Base-by-base conservation (phyloP, 1,140 invertebrate species). In the Drosophila ananassae region DNA sequence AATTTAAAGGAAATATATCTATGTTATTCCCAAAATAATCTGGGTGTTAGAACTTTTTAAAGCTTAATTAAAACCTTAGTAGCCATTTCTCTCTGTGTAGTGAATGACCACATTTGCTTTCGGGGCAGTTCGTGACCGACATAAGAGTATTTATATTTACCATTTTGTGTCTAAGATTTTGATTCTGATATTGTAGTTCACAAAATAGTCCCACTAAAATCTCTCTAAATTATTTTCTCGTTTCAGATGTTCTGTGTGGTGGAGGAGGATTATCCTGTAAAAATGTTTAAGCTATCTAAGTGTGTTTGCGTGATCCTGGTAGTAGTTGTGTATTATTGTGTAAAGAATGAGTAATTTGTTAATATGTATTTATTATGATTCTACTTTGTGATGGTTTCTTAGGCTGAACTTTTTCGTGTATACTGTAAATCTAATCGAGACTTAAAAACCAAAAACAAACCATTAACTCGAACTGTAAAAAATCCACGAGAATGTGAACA, bases 381-480 rank as follows among this genome's bases (percentile, higher is more conserved):
- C 78, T 85, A 89, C 83, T 87, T 87, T 89, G 82, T 87, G 82
- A 85, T 87, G 82, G 82, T 87, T 87, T 87, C 83, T 89, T 85
- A 85, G 83, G 82, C 82, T 87, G 82, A 87, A 89, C 78, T 78
- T 81, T 81, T 84, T 85, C 71, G 74, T 85, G 72, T 78, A 56
- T 44, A 84, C 77, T 84, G 37, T 73, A 79, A 79, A 67, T 80
- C 77, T 85, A 85, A 85, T 77, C 73, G 62, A 73, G 54, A 34
- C 30, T 24, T 17, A 34, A 10, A 12, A 37, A 12, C 2, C n/a
- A 12, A 44, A 44, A 44, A n/a, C 5, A 6, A 32, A 6, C 59
- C 39, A 72, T 66, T 13, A 59, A 50, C 53, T 58, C 55, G 53
- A 75, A 48, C 71, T 75, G 73, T 76, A 83, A 41, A 41, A 76